A percentile compares a stretch with the other conserved stretches of the same genome.
Conservation (phyloP, 2,797 vertebrate species). For the Tinamus major region DNA sequence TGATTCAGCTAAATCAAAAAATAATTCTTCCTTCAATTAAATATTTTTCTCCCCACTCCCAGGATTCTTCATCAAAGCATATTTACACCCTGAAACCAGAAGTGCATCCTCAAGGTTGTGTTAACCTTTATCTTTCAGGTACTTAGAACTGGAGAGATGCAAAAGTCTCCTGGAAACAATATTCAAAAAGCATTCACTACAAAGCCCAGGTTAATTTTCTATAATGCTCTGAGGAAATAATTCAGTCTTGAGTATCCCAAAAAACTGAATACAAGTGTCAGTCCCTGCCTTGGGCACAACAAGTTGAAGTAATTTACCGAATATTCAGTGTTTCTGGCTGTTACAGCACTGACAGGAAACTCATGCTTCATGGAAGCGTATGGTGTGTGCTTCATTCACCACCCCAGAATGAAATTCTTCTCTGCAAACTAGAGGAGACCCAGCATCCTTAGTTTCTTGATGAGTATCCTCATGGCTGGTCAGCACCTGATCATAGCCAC, state of each 20-base stretch:
- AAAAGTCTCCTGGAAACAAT: not conserved
- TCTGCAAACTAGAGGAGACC: not conserved
- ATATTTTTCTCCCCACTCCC: not conserved
- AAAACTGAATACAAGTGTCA: not conserved
- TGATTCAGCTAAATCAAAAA: not conserved
- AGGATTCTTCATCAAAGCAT: not conserved
- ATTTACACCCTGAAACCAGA: not conserved
- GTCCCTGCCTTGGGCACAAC: not conserved
- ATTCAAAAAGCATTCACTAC: not conserved
- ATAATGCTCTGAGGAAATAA: not conserved
- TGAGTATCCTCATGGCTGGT: not conserved
- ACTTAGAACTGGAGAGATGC: not conserved
- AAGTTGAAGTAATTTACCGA: not conserved
- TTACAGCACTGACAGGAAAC: not conserved
- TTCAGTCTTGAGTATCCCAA: not conserved
- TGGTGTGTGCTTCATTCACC: not conserved
- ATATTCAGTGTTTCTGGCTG: not conserved
- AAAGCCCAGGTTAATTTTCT: not conserved
- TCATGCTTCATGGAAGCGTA: not conserved
- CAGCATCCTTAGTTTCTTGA: not conserved
- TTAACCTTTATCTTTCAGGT: not conserved
- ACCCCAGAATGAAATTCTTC: not conserved
- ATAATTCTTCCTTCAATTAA: not conserved
- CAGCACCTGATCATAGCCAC: not conserved
- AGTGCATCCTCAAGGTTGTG: not conserved